Conservation (phyloP, 2,113 vertebrate species). For the Phainopepla nitens region DNA sequence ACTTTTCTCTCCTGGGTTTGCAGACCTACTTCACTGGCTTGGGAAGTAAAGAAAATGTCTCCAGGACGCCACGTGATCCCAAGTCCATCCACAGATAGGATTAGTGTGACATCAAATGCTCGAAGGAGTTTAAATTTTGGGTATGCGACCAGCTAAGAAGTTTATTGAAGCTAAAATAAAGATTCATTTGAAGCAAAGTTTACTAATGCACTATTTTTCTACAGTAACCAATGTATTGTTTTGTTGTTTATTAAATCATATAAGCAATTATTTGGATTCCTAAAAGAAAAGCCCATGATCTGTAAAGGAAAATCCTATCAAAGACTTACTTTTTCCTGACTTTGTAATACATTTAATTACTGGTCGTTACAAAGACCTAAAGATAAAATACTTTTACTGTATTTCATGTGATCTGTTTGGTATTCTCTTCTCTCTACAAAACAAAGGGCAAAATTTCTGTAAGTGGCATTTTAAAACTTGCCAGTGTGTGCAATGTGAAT, state of each 20-base stretch:
- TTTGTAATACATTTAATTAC: not conserved
- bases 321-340: not conserved
- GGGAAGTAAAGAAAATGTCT: conserved; percentile 99
- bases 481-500: conserved; percentile 52
- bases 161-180: not conserved
- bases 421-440: conserved; percentile 55
- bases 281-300: not conserved
- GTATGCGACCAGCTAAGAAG: conserved; percentile 61
- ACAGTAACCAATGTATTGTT: not conserved
- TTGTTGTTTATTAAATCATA: not conserved
- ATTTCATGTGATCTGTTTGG: conserved; percentile 58
- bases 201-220: not conserved
- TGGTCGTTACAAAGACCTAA: not conserved
- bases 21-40: conserved; percentile 95
- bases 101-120: conserved; percentile 84
- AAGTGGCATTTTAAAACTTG: conserved; percentile 69
- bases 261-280: not conserved
- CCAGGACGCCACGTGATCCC: conserved; percentile 94
- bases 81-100: conserved; percentile 90
- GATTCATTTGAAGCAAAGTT: not conserved
- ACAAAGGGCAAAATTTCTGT: conserved; percentile 64
- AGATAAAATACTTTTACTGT: not conserved
- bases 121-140: conserved; percentile 91
- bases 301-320: not conserved
- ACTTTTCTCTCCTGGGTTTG: conserved; percentile 24